These are phyloP conservation scores for Zoanthus gigantus DNA, from an alignment of 92 coral and sea anemone genomes.

Conservation along the genomic window DNA sequence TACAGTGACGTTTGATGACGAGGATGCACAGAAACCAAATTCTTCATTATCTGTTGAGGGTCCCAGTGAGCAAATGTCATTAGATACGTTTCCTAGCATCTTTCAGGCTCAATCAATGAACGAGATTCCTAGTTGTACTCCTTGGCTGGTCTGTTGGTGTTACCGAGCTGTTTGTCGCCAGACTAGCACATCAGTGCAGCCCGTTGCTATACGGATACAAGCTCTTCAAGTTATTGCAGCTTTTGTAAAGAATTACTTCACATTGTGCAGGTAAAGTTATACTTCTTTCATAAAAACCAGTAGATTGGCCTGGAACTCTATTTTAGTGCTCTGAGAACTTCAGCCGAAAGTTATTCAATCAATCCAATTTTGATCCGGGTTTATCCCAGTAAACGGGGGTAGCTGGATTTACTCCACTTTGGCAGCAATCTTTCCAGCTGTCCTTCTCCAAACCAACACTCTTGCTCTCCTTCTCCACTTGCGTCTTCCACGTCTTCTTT, in stretches of 20 bases:
- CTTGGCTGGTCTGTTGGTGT: conserved; percentile 79
- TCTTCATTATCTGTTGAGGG: conserved; percentile 1
- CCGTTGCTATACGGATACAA: conserved; percentile 80
- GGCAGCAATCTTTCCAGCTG: too few relatives aligned
- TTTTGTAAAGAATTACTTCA: conserved; percentile 87
- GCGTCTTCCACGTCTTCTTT: too few relatives aligned
- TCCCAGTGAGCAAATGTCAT: conserved; percentile 23
- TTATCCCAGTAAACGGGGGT: too few relatives aligned
- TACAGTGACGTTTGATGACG: not conserved
- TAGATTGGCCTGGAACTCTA: too few relatives aligned
- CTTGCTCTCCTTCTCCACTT: too few relatives aligned
- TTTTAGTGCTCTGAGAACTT: too few relatives aligned
- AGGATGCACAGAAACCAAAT: not conserved
- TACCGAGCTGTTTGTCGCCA: conserved; percentile 50
- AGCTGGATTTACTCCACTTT: too few relatives aligned
- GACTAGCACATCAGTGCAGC: conserved; percentile 46
- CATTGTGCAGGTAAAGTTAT: conserved; percentile 67
- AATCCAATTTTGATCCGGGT: too few relatives aligned
- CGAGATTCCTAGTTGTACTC: conserved; percentile 48
- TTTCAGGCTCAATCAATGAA: conserved; percentile 1
- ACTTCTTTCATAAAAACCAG: too few relatives aligned
- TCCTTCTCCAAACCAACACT: too few relatives aligned
- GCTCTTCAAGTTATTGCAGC: conserved; percentile 88
- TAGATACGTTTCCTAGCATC: not conserved
- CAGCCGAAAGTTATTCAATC: too few relatives aligned